Evolutionary conservation across 2,113 vertebrate species (phyloP).

Genomic region (Isurus oxyrinchus): DNA sequence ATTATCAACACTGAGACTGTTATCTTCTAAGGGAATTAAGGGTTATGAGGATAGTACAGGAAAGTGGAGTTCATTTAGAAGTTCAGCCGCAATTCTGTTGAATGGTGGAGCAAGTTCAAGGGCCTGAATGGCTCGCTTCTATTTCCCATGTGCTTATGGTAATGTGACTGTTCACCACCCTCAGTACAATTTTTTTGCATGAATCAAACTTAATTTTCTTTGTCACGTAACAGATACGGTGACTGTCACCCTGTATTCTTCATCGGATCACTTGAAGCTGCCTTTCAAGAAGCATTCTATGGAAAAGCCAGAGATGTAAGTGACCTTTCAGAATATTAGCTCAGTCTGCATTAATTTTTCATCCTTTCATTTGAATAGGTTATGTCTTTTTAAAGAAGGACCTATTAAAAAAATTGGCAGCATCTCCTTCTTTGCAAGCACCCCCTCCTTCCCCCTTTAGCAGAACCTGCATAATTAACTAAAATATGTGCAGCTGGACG

Average conservation of each 20-base stretch:
- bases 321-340: constrained; percentile 44
- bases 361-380: constrained; percentile 18
- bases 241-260: constrained; percentile 98
- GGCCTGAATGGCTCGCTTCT: neutral
- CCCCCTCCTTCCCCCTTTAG: neutral
- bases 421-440: neutral
- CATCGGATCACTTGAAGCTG: constrained; percentile 95
- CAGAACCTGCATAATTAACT: neutral
- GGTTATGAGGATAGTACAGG: neutral
- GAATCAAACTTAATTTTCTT: constrained; percentile 26
- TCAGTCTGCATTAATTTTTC: constrained; percentile 19
- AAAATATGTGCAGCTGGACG: neutral
- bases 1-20: neutral
- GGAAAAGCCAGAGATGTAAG: constrained; percentile 99
- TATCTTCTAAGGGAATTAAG: neutral
- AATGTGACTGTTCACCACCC: neutral
- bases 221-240: constrained; percentile 71
- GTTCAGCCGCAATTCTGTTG: neutral
- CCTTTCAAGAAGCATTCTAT: constrained; percentile 98
- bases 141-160: neutral
- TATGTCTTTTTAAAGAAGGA: neutral
- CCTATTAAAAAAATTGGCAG: neutral
- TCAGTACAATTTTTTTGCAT: neutral
- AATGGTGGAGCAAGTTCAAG: neutral
- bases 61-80: neutral